Conservation (phyloP, 1,140 invertebrate species). For the Matsumurasca onukii region DNA sequence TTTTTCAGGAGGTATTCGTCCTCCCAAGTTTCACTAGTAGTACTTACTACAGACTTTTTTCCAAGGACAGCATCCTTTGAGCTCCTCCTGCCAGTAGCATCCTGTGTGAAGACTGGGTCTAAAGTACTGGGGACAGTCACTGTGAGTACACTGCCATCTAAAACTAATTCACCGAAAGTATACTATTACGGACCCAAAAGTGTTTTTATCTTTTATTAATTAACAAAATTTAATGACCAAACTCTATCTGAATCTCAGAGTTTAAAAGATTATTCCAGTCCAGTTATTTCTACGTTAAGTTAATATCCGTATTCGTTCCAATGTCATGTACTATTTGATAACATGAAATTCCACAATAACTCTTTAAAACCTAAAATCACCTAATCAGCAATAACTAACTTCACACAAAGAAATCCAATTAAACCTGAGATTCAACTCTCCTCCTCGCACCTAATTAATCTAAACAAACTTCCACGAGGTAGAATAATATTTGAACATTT, state of each 20-base stretch:
- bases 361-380: too few relatives aligned
- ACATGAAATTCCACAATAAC: background rate
- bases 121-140: background rate
- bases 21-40: too few relatives aligned
- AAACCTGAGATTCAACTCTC: too few relatives aligned
- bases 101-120: background rate
- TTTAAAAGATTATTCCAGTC: background rate
- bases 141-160: background rate
- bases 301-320: background rate
- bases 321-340: background rate
- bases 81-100: conserved; percentile 1
- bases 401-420: too few relatives aligned
- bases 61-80: background rate
- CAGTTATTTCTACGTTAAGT: background rate
- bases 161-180: background rate
- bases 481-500: too few relatives aligned
- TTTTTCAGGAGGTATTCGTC: too few relatives aligned
- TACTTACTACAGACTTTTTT: conserved; percentile 5
- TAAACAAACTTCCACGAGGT: too few relatives aligned
- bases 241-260: background rate
- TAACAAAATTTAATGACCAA: background rate
- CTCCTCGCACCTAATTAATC: too few relatives aligned
- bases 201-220: background rate
- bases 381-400: too few relatives aligned
- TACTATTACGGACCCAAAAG: background rate